These are phyloP conservation scores for Epizoanthus stellaris DNA, from an alignment of 92 coral and sea anemone genomes.

Conservation along the genomic window DNA sequence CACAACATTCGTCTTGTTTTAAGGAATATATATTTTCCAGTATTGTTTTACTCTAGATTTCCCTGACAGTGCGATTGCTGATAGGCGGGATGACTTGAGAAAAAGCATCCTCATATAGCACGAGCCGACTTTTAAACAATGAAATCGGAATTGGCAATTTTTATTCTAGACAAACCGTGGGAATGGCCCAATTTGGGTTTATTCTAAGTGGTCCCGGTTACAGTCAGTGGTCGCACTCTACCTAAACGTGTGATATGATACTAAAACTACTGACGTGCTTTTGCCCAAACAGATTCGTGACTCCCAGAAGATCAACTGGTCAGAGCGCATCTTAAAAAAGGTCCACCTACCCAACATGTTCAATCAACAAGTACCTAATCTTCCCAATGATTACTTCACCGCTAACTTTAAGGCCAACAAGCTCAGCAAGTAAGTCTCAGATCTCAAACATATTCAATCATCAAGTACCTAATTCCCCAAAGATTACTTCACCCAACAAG, in stretches of 20 bases:
- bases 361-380: conserved; percentile 94
- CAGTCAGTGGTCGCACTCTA: not conserved
- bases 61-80: too few species aligned
- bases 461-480: too few species aligned
- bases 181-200: too few species aligned
- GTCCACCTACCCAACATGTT: conserved; percentile 89
- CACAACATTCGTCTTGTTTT: too few species aligned
- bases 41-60: too few species aligned
- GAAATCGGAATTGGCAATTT: too few species aligned
- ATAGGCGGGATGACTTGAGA: too few species aligned
- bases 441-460: not conserved
- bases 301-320: conserved; percentile 92
- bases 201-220: too few species aligned
- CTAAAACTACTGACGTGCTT: not conserved
- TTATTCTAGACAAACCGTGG: too few species aligned
- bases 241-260: not conserved
- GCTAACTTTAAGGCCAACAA: conserved; percentile 94
- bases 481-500: conserved; percentile 88
- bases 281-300: conserved; percentile 76
- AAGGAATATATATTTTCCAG: too few species aligned
- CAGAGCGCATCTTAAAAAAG: conserved; percentile 89
- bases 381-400: conserved; percentile 94
- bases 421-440: conserved; percentile 78
- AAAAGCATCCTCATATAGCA: too few species aligned
- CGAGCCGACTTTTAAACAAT: too few species aligned